Evolutionary conservation across 2,888 invertebrate species (phyloP), one percentile per base, ranked within the genome.

Genomic region (Galerucella pusilla): DNA sequence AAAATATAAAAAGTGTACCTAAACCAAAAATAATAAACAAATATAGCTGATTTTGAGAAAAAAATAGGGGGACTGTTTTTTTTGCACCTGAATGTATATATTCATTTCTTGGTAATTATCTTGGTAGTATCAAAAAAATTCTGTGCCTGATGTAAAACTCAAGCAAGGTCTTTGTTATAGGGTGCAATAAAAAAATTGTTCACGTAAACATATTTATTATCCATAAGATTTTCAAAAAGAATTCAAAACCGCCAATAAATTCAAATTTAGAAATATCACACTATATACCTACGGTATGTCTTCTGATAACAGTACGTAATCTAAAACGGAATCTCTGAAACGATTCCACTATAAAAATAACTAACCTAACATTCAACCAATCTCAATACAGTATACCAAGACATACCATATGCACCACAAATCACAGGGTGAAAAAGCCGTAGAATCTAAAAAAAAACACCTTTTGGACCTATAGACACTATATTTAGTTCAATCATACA

Each of bases 181-280:
- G 54, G 54, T 54, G 7, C 16, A 54, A 54, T 54, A 5, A 54
- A 54, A 52, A 12, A 54, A 54, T 16, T 54, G 14, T 54, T 54
- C 14, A n/a, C 7, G 7, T 54, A 54, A 54, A 54, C 14, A 54
- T 1, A 54, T 54, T 14, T 54, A 54, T 54, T 54, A 16, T 54
- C n/a, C 5, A 14, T 14, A 49, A 49, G 12, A 12, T 49, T 49
- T 49, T 49, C 1, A 49, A 49, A 49, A 49, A 49, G 11, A 49
- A 49, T 49, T 16, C 54, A n/a, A 54, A 54, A 54, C 54, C n/a
- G 16, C 54, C 0, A 16, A 54, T 54, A 54, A 54, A 54, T 52
- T n/a, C n/a, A n/a, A 52, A 52, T 54, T 54, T 54, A 54, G n/a
- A n/a, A 54, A n/a, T 54, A 54, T 54, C 54, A 54, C 54, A 54